These are phyloP conservation scores for Amblyteles armatorius DNA, from an alignment of 2,888 invertebrate species.

Conservation along the genomic window DNA sequence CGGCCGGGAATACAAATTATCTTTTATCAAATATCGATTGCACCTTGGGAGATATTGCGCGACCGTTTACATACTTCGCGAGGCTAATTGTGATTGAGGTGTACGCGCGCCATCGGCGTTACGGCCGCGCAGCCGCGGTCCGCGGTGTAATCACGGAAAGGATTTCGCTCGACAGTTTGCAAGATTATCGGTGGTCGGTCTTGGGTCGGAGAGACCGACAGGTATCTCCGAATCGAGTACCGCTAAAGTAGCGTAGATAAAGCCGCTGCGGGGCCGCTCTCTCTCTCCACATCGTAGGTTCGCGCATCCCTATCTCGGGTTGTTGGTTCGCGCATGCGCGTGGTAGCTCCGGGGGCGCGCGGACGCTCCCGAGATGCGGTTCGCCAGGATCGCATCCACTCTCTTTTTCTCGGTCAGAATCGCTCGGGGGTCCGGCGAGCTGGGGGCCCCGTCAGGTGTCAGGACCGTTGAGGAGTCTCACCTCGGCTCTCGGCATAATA, in stretches of 20 bases:
- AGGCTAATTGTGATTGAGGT: slow-evolving; percentile 64
- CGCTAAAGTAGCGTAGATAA: not conserved
- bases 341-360: slow-evolving; percentile 60
- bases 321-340: slow-evolving; percentile 28
- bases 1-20: slow-evolving; percentile 16
- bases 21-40: slow-evolving; percentile 60
- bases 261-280: not conserved
- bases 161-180: slow-evolving; percentile 61
- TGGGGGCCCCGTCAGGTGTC: slow-evolving; percentile 66
- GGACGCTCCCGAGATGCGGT: slow-evolving; percentile 60
- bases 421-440: slow-evolving; percentile 55
- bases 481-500: slow-evolving; percentile 66
- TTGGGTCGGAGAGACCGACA: not conserved
- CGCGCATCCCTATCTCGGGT: slow-evolving; percentile 42
- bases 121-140: slow-evolving; percentile 8
- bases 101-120: slow-evolving; percentile 27
- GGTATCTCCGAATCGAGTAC: slow-evolving; percentile 46
- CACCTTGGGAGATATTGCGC: slow-evolving; percentile 8
- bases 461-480: slow-evolving; percentile 74
- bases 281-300: not conserved
- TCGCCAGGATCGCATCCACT: slow-evolving; percentile 57
- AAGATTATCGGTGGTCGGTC: slow-evolving; percentile 49
- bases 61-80: slow-evolving; percentile 36
- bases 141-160: slow-evolving; percentile 53
- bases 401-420: slow-evolving; percentile 51